Conservation (phyloP, 2,113 vertebrate species). For the Neoarius graeffei region DNA sequence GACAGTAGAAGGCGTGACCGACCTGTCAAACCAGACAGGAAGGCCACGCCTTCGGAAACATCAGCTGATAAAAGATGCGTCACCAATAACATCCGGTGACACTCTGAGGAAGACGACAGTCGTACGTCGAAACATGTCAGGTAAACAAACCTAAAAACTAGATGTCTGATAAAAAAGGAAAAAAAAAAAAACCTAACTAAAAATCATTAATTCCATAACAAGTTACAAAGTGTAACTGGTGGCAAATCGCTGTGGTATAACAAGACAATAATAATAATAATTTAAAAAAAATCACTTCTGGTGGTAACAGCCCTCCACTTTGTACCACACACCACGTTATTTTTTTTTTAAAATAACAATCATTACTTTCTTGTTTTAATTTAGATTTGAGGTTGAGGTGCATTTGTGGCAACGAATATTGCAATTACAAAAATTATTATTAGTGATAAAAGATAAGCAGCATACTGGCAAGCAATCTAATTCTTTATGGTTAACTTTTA, state of each 20-base stretch:
- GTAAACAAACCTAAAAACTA: too few species aligned
- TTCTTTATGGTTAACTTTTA: not conserved
- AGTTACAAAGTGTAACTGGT: not conserved
- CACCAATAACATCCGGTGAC: too few species aligned
- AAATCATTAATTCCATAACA: not conserved
- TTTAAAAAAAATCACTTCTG: too few species aligned
- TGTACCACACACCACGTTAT: not conserved
- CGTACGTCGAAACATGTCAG: too few species aligned
- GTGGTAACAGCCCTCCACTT: not conserved
- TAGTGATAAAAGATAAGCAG: not conserved
- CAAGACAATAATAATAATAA: not conserved
- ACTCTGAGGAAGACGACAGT: too few species aligned
- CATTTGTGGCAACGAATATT: not conserved
- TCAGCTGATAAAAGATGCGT: too few species aligned
- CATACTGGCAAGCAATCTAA: not conserved
- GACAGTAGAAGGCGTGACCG: too few species aligned
- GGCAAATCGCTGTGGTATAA: not conserved
- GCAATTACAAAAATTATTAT: not conserved
- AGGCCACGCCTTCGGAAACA: too few species aligned
- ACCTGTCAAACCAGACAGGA: too few species aligned
- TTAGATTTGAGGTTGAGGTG: not conserved
- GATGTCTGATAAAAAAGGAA: too few species aligned
- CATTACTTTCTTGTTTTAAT: not conserved
- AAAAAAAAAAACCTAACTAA: too few species aligned
- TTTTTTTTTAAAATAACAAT: not conserved